phyloP scores from a whole-genome alignment of 2,113 vertebrate genomes.

The Mungos mungo region DNA sequence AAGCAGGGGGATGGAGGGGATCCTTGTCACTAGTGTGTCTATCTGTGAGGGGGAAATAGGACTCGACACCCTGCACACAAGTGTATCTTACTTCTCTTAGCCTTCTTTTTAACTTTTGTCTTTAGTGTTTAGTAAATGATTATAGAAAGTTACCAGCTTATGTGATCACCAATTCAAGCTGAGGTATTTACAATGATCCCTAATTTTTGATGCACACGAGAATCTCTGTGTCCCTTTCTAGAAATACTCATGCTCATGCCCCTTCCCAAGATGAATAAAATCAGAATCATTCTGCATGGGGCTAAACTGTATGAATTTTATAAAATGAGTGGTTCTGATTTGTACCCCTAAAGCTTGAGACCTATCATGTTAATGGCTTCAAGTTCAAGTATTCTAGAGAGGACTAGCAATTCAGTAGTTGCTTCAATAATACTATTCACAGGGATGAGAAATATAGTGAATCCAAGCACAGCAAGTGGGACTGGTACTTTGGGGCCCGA shows the following conservation, averaged over 20 bases:
- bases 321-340: not conserved
- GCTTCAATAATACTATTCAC: not conserved
- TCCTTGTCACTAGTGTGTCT: not conserved
- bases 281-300: not conserved
- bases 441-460: not conserved
- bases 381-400: not conserved
- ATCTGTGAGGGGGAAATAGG: not conserved
- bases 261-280: not conserved
- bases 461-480: not conserved
- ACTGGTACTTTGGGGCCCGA: not conserved
- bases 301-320: not conserved
- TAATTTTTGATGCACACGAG: not conserved
- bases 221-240: not conserved
- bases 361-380: not conserved
- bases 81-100: not conserved
- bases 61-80: not conserved
- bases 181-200: not conserved
- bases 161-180: not conserved
- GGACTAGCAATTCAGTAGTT: not conserved
- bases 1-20: not conserved
- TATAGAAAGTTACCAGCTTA: not conserved
- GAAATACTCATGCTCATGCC: not conserved
- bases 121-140: not conserved
- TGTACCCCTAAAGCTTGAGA: not conserved
- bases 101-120: not conserved